Conservation (phyloP, 2,888 invertebrate genomes). For the Psococerastis gibbosa region DNA sequence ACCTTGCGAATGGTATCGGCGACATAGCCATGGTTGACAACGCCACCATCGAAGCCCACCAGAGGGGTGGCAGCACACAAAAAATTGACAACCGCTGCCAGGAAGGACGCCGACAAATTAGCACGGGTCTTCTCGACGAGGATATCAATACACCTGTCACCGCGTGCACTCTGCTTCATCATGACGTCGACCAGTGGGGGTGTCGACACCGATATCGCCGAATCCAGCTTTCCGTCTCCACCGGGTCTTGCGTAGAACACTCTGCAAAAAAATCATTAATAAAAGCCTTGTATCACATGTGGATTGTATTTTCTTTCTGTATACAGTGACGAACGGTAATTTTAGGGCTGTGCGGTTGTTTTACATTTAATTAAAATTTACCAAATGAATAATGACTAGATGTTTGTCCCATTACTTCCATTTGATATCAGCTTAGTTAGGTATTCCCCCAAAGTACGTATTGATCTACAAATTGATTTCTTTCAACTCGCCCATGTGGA, state of each 20-base stretch:
- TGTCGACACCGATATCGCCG: slow-evolving; percentile 36
- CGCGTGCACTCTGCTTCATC: slow-evolving; percentile 39
- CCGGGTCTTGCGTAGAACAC: slow-evolving; percentile 47
- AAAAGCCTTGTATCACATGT: too few relatives aligned
- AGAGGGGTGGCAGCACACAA: slow-evolving; percentile 41
- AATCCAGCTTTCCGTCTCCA: slow-evolving; percentile 25
- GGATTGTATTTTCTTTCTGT: too few relatives aligned
- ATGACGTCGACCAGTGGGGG: slow-evolving; percentile 54
- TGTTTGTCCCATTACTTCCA: too few relatives aligned
- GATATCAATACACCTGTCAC: slow-evolving; percentile 44
- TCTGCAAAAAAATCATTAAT: too few relatives aligned
- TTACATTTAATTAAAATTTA: too few relatives aligned
- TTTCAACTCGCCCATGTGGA: too few relatives aligned
- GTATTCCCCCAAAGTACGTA: too few relatives aligned
- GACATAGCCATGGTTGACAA: slow-evolving; percentile 53
- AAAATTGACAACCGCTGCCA: slow-evolving; percentile 37
- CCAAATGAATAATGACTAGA: too few relatives aligned
- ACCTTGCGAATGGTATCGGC: slow-evolving; percentile 28
- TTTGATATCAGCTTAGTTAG: too few relatives aligned
- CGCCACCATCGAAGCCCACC: slow-evolving; percentile 40
- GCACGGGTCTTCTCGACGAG: slow-evolving; percentile 51
- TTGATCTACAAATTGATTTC: too few relatives aligned
- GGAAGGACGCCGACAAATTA: slow-evolving; percentile 54
- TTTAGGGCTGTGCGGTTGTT: too few relatives aligned
- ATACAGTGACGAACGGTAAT: too few relatives aligned